These are phyloP conservation scores for Tridacna gigas DNA, from an alignment of 2,888 invertebrate genomes.

Conservation along the genomic window DNA sequence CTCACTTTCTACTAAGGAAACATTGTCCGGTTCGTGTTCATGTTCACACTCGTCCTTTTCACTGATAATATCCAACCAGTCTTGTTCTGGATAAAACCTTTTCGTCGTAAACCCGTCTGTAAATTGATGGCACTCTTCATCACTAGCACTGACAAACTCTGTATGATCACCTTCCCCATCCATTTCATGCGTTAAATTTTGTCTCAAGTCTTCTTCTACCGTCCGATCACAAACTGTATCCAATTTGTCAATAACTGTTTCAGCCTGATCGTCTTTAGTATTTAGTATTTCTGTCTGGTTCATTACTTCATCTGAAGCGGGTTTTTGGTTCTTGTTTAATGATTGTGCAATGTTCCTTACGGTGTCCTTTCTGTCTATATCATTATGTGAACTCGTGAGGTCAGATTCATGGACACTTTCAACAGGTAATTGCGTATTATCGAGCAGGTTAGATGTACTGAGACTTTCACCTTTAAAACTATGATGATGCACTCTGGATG, in stretches of 20 bases:
- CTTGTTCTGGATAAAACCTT: slow-evolving; percentile 10
- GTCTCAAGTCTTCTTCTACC: background rate
- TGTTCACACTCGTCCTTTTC: slow-evolving; percentile 44
- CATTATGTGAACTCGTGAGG: background rate
- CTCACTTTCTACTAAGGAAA: slow-evolving; percentile 52
- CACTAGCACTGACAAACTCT: background rate
- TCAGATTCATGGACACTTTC: slow-evolving; percentile 17
- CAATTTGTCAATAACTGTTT: background rate
- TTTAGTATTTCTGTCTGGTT: background rate
- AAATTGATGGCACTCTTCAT: background rate
- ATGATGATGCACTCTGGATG: slow-evolving; percentile 14
- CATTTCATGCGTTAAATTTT: background rate
- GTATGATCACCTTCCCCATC: background rate
- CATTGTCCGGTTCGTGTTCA: slow-evolving; percentile 25
- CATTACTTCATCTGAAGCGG: background rate
- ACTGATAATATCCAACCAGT: slow-evolving; percentile 51
- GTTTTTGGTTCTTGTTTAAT: background rate
- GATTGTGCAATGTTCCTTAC: background rate
- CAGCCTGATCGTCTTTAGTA: background rate
- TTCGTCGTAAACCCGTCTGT: slow-evolving; percentile 14
- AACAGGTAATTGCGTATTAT: background rate
- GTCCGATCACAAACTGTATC: background rate
- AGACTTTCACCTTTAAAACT: slow-evolving; percentile 6
- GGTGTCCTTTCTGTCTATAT: background rate
- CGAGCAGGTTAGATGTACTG: background rate